Evolutionary conservation across 2,797 vertebrate species (phyloP).

Genomic region (Oreortyx pictus): DNA sequence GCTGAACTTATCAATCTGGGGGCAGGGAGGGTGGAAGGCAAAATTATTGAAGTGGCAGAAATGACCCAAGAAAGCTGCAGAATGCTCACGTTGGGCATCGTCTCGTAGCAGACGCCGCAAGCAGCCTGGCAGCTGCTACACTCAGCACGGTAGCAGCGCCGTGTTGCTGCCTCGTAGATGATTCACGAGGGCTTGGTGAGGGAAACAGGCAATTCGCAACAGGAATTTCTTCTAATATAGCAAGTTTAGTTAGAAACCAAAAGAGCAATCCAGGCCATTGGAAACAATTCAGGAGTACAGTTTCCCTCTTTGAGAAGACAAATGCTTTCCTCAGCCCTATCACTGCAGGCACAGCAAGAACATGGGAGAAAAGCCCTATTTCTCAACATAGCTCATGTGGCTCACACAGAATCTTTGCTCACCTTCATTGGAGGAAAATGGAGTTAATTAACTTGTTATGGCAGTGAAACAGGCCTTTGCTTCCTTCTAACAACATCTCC

Average conservation of each 20-base stretch:
- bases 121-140: slow-evolving; percentile 29
- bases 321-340: slow-evolving; percentile 15
- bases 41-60: background rate
- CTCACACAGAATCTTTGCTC: slow-evolving; percentile 19
- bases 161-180: background rate
- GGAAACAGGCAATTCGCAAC: background rate
- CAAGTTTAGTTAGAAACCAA: slow-evolving; percentile 9
- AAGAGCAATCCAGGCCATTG: slow-evolving; percentile 47
- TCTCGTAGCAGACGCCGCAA: background rate
- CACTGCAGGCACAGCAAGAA: slow-evolving; percentile 26
- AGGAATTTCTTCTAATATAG: slow-evolving; percentile 40
- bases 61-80: background rate
- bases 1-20: background rate
- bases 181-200: slow-evolving; percentile 45
- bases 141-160: slow-evolving; percentile 7
- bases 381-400: background rate
- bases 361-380: slow-evolving; percentile 24
- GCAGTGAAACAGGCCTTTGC: slow-evolving; percentile 7
- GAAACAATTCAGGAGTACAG: slow-evolving; percentile 44
- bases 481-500: slow-evolving; percentile 47
- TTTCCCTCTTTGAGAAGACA: slow-evolving; percentile 17
- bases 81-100: background rate
- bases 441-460: slow-evolving; percentile 39
- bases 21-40: background rate
- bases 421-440: background rate